phyloP scores from a whole-genome alignment of 1,140 invertebrate species.

The Papilio polytes region DNA sequence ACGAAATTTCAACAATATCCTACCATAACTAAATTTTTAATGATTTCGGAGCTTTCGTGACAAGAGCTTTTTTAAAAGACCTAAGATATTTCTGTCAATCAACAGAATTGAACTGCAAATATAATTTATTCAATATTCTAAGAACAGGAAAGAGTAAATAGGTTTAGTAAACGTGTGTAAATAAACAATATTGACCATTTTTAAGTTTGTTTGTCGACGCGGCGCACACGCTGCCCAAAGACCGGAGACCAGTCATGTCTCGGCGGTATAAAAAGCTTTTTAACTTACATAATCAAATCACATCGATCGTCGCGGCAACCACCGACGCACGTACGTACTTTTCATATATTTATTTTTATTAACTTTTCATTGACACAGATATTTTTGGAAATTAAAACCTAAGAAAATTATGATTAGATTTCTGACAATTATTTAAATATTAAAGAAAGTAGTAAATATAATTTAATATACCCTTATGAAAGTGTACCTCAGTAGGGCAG shows the following conservation, averaged over 20 bases:
- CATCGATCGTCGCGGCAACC: slow-evolving; percentile 24
- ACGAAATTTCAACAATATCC: too few species aligned
- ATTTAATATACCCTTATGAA: too few species aligned
- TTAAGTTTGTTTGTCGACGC: slow-evolving; percentile 14
- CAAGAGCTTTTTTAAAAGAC: too few species aligned
- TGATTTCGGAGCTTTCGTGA: too few species aligned
- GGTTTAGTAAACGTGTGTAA: neutral
- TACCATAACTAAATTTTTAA: too few species aligned
- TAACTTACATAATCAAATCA: slow-evolving; percentile 35
- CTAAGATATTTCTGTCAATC: neutral
- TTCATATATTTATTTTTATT: slow-evolving; percentile 34
- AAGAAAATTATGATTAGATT: too few species aligned
- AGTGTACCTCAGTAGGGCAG: too few species aligned
- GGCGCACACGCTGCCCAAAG: neutral
- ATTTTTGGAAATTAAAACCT: neutral
- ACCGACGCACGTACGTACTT: slow-evolving; percentile 45
- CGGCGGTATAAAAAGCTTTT: slow-evolving; percentile 36
- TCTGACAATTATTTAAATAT: too few species aligned
- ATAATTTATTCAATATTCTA: neutral
- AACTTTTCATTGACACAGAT: neutral
- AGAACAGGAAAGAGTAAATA: neutral
- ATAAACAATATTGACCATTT: slow-evolving; percentile 34
- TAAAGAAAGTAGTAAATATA: too few species aligned
- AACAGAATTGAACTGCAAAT: neutral
- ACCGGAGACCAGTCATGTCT: slow-evolving; percentile 25